Base-by-base conservation (phyloP, 2,888 invertebrate genomes). In the Drosophila koepferae region DNA sequence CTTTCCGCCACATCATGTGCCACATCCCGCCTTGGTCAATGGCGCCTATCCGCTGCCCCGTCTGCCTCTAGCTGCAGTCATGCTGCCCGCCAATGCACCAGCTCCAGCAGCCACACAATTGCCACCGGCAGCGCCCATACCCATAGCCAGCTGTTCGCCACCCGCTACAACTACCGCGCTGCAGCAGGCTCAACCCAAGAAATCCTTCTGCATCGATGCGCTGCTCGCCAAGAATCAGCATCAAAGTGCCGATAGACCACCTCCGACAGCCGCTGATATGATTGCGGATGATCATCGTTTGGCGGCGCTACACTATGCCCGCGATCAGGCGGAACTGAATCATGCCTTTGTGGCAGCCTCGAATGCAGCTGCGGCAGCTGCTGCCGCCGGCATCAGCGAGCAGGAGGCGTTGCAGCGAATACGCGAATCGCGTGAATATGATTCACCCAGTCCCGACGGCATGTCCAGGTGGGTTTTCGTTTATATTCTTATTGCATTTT, bases 121-220 rank as follows among this genome's bases (percentile, higher is more conserved):
- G 40, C 63, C 75, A 36, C 72, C 74, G n/a, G 58, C 81, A 9
- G 28, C 56, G n/a, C 36, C 72, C 59, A 49, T 65, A 1, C 28
- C 71, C 40, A 41, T 55, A 12, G 56, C 72, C 49, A 80, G 72
- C 41, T 77, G 72, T 44, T 80, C 82, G 5, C 82, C 77, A 20
- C 82, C 73, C 2, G 58, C 28, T 28, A 28, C 82, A 0, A 70
- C 63, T 4, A 62, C 71, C 9, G 60, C 73, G 0, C 48, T 66
- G 73, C 89, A 79, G 41, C 71, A 75, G 41, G 59, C 88, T 36
- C 82, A 91, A 60, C 92, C 92, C 5, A 96, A 96, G 80, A 96
- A 97, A 60, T 97, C 98, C 0, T 98, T 98, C 91, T 97, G 98
- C 91, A 98, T 98, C 80, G 98, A 98, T 90, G 98, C 98, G 0